Percentiles rank a stretch among this genome's conserved stretches.
Conservation (phyloP, 2,113 vertebrate species). For the Acanthisitta chloris region DNA sequence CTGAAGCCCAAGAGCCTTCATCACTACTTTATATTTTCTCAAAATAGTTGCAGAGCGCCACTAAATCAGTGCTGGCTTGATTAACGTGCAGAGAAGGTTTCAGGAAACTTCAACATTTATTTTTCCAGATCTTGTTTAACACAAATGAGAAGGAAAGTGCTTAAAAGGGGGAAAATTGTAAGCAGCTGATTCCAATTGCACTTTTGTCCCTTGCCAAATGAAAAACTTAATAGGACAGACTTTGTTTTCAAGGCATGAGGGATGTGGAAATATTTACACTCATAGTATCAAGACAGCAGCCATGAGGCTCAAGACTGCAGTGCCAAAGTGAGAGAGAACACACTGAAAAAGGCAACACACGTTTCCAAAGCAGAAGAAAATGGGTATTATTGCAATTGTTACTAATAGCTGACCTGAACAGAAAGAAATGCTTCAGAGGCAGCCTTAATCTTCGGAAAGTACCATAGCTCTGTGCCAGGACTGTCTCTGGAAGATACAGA, state of each 20-base stretch:
- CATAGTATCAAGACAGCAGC: background rate
- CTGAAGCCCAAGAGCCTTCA: background rate
- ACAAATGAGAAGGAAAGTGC: slow-evolving; percentile 6
- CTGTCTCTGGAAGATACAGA: background rate
- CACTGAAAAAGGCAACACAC: background rate
- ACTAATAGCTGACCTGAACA: background rate
- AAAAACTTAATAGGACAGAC: background rate
- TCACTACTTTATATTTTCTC: background rate
- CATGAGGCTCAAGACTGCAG: background rate
- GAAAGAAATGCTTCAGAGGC: background rate
- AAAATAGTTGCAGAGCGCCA: background rate
- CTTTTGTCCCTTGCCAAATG: slow-evolving; percentile 5
- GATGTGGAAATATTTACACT: slow-evolving; percentile 39
- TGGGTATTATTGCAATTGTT: background rate
- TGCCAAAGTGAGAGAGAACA: background rate
- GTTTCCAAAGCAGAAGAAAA: background rate
- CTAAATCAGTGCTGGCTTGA: background rate
- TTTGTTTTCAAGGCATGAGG: slow-evolving; percentile 7
- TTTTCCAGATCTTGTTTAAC: slow-evolving; percentile 25
- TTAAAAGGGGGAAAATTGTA: slow-evolving; percentile 10
- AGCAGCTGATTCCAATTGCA: background rate
- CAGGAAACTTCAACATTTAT: background rate
- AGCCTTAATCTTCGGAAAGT: background rate
- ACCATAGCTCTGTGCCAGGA: background rate
- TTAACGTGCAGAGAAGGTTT: background rate